phyloP scores from a whole-genome alignment of 2,797 vertebrate genomes.

The Myotis myotis region DNA sequence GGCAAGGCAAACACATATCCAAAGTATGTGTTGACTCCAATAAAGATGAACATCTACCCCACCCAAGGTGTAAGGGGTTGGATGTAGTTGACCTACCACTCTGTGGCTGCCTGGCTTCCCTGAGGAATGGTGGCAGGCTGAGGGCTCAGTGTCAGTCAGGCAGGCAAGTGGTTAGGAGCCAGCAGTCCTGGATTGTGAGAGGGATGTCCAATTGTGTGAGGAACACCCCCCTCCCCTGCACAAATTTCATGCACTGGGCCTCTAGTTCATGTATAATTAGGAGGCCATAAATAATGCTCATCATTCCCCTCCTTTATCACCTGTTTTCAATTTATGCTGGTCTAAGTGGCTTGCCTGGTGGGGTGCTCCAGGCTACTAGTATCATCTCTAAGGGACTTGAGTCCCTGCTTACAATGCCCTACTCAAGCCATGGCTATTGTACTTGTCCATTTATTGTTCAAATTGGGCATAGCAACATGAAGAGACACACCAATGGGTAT shows the following conservation, averaged over 20 bases:
- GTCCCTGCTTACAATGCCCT: background rate
- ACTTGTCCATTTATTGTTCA: background rate
- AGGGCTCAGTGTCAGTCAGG: background rate
- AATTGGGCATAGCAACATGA: background rate
- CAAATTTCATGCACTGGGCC: too few relatives aligned
- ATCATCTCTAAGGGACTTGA: background rate
- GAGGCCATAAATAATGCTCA: background rate
- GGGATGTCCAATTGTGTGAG: too few relatives aligned
- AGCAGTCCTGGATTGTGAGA: too few relatives aligned
- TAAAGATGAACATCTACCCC: background rate
- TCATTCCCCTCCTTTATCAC: background rate
- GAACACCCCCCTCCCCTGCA: too few relatives aligned
- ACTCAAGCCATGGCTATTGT: background rate
- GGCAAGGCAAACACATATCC: background rate
- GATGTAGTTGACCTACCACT: background rate
- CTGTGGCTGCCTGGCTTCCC: background rate
- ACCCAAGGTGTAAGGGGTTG: background rate
- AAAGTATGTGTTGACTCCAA: too few relatives aligned
- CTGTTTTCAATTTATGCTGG: background rate
- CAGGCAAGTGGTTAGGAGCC: too few relatives aligned
- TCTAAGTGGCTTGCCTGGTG: background rate
- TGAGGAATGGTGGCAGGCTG: background rate
- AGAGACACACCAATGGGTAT: background rate
- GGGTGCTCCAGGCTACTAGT: background rate
- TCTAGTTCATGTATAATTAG: background rate